A percentile compares a stretch with the other conserved stretches of the same genome.
Conservation (phyloP, 2,797 vertebrate species). For the Enteromius unitaeniatus region DNA sequence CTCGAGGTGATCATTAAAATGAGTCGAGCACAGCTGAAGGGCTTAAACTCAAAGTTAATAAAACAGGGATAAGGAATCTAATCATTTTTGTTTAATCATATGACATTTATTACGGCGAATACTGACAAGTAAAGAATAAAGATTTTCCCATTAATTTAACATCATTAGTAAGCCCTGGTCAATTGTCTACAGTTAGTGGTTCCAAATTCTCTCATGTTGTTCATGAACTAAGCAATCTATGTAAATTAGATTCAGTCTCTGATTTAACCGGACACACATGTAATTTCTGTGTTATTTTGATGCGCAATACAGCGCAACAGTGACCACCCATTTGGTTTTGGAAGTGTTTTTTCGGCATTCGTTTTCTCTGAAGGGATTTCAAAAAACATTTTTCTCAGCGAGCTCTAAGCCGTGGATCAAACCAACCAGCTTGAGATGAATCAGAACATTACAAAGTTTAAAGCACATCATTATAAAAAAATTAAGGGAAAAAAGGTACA, state of each 20-base stretch:
- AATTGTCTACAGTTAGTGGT: constrained; percentile 38
- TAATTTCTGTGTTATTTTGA: constrained; percentile 28
- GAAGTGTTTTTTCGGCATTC: background rate
- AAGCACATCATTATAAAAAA: background rate
- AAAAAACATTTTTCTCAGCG: background rate
- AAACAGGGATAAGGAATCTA: constrained; percentile 55
- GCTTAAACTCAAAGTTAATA: constrained; percentile 63
- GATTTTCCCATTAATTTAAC: constrained; percentile 50
- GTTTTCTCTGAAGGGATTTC: background rate
- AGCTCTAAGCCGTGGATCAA: background rate
- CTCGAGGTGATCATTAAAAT: constrained; percentile 65
- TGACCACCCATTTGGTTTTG: background rate
- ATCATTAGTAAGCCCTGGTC: constrained; percentile 41
- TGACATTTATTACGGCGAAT: constrained; percentile 61
- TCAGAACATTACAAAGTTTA: background rate
- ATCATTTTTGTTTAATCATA: constrained; percentile 61
- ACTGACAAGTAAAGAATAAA: constrained; percentile 55
- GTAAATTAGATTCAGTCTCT: constrained; percentile 9
- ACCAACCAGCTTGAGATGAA: background rate
- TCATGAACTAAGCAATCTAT: constrained; percentile 8
- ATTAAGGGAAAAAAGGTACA: background rate
- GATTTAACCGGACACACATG: constrained; percentile 25
- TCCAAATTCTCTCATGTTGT: constrained; percentile 13
- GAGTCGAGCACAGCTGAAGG: constrained; percentile 59
- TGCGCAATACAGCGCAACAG: background rate